A percentile compares a stretch with the other conserved stretches of the same genome.
Evolutionary conservation across 2,113 vertebrate genomes (phyloP).

Genomic region (Chroicocephalus ridibundus): DNA sequence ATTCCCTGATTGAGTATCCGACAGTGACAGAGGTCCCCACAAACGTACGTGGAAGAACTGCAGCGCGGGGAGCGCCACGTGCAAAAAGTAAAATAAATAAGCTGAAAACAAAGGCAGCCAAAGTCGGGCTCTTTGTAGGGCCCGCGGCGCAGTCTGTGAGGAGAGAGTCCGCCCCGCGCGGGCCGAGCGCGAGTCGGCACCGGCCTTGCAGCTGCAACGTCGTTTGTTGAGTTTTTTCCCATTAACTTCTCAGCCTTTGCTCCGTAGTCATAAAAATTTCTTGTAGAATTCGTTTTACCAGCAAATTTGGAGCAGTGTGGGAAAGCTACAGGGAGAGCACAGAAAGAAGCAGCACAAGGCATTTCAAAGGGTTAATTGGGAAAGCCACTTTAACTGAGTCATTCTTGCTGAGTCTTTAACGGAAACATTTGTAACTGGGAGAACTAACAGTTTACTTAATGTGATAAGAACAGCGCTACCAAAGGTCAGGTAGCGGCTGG

Average conservation of each 20-base stretch:
- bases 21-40: too few species aligned
- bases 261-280: fast-evolving
- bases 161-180: background rate
- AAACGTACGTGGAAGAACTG: too few species aligned
- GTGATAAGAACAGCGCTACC: background rate
- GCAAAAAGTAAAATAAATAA: too few species aligned
- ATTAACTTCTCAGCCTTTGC: background rate
- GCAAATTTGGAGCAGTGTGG: background rate
- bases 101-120: too few species aligned
- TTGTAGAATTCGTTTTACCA: background rate
- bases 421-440: background rate
- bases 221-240: fast-evolving
- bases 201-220: fast-evolving
- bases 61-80: too few species aligned
- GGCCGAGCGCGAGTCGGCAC: fast-evolving
- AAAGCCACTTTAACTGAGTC: background rate
- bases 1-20: background rate
- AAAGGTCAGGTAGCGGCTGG: background rate
- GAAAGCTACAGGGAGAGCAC: background rate
- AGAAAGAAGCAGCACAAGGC: background rate
- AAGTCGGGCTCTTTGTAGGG: fast-evolving
- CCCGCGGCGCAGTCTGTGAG: fast-evolving
- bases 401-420: background rate
- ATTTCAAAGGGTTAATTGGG: background rate
- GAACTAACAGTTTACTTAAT: background rate